Base-by-base conservation (phyloP, 1,140 invertebrate species). In the Stegodyphus dumicola region DNA sequence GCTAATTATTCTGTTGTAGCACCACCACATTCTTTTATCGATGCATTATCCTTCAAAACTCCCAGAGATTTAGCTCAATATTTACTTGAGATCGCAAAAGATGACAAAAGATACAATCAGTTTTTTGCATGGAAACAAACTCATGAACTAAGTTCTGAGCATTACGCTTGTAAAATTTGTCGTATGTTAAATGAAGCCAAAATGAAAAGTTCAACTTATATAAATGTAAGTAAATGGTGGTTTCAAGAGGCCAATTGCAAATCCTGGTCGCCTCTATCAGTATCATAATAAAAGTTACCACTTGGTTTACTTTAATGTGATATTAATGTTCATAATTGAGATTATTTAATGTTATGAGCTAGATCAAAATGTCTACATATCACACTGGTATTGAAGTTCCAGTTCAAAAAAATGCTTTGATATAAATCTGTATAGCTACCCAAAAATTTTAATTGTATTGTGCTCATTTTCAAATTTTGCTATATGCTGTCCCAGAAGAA, bases 21-120 rank as follows among this genome's bases (percentile, higher is more conserved):
- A 10, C 91, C 92, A 51, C 89, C 89, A 7, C 66, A 87, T 73
- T 91, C 91, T 17, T 92, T 87, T 79, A 92, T 92, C 70, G 87
- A 91, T 87, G 90, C 89, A 9, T 77, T 87, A 5, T 84, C 88
- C 60, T 90, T 89, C 75, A 33, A 81, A 56, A 76, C 87, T 7
- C 89, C 89, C 2, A 64, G 77, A 84, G 74, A 88, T 11, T 85
- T 91, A 18, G 90, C 89, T 9, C 33, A 85, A 4, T 89, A 88
- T 73, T 86, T 87, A 53, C 74, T 88, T 9, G 33, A 89, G 0
- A 81, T 90, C 17, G 65, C 87, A 67, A 87, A 88, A 48, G 87
- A 90, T 87, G 80, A 83, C 5, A 77, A 88, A 15, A 86, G 88
- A 18, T 90, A 91, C 84, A 70, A 88, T 15, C 85, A 87, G 17